Base-by-base conservation (phyloP, 2,888 invertebrate species). In the Drosophila diplacantha region DNA sequence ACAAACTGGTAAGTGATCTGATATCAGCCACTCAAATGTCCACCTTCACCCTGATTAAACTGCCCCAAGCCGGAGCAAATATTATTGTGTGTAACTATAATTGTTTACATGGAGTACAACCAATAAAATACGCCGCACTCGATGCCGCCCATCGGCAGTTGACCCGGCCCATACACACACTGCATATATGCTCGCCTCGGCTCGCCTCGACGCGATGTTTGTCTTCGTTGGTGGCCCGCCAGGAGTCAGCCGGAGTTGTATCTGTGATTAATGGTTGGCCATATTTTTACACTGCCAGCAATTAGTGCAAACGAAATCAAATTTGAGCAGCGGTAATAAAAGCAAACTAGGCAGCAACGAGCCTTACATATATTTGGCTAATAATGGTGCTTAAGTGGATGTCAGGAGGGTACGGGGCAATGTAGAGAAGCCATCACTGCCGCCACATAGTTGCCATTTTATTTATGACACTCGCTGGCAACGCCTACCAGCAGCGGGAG, bases 391-490 rank as follows among this genome's bases (percentile, higher is more conserved):
- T 82, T 73, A 72, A 69, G 77, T 63, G 58, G 58, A 43, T 11
- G 57, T 14, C n/a, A 62, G 54, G 52, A 35, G 34, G 18, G 38
- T 31, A 7, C 1, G 26, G 46, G 32, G 35, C 24, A 16, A 14
- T 18, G 37, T 26, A 12, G 31, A 31, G 4, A 35, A 37, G 22
- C 16, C 41, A 31, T 29, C 34, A 26, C 3, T n/a, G 18, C 55
- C 37, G 63, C 67, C 72, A 54, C 41, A 58, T 62, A 75, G 81
- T 69, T 78, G 69, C 73, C 81, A 75, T 83, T 80, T 80, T 83
- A 80, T 80, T 80, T 83, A 80, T 80, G 80, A 83, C 83, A 80
- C 81, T 80, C 71, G 74, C 75, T 63, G 67, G 79, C 73, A 70
- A 81, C 80, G 83, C 80, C 80, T 68, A 81, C 74, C 74, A 69